Conservation (phyloP, 2,888 invertebrate genomes). For the Muscina levida region DNA sequence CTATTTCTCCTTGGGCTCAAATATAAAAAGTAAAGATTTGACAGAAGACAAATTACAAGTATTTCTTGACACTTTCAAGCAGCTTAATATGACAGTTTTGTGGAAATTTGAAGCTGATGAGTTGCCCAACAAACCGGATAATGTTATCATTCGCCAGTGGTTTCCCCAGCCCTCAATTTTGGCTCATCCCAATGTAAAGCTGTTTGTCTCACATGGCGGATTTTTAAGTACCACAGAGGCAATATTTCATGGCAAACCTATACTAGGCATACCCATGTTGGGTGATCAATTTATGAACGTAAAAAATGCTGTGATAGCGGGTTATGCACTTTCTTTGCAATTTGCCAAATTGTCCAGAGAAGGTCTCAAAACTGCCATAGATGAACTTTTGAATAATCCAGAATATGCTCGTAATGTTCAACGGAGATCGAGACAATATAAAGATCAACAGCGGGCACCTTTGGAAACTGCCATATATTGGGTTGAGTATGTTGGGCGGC, state of each 20-base stretch:
- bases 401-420: constrained; percentile 62
- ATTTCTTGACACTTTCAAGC: constrained; percentile 66
- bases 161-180: constrained; percentile 77
- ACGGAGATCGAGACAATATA: constrained; percentile 64
- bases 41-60: constrained; percentile 68
- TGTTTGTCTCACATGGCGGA: constrained; percentile 82
- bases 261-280: constrained; percentile 78
- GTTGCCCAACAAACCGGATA: constrained; percentile 68
- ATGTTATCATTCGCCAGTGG: constrained; percentile 75
- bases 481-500: constrained; percentile 74
- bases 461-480: constrained; percentile 73
- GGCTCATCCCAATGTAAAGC: constrained; percentile 79
- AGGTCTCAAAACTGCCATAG: constrained; percentile 53
- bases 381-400: constrained; percentile 66
- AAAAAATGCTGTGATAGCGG: constrained; percentile 69
- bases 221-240: constrained; percentile 80
- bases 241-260: constrained; percentile 78
- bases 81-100: constrained; percentile 72
- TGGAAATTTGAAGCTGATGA: constrained; percentile 79
- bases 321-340: constrained; percentile 68
- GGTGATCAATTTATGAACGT: constrained; percentile 77
- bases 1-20: constrained; percentile 80
- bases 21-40: constrained; percentile 72
- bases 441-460: constrained; percentile 70
- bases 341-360: constrained; percentile 53